A percentile compares a stretch with the other conserved stretches of the same genome.
These are phyloP conservation scores for Miichthys miiuy DNA, from an alignment of 2,797 vertebrate species.

Conservation along the genomic window DNA sequence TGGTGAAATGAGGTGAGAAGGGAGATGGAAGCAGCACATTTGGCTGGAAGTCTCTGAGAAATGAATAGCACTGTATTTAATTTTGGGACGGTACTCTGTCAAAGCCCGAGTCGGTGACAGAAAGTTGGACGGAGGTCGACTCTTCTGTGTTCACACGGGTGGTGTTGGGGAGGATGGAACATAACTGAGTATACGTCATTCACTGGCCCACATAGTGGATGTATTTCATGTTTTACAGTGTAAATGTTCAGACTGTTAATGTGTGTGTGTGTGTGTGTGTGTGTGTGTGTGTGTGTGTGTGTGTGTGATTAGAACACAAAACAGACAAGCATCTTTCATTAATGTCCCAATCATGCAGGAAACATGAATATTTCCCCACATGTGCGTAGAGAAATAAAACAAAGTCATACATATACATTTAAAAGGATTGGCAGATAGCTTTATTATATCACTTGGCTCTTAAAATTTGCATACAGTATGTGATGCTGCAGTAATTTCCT, in stretches of 20 bases:
- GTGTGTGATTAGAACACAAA: not conserved
- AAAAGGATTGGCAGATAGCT: too few relatives aligned
- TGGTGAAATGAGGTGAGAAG: slow-evolving; percentile 56
- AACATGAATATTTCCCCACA: too few relatives aligned
- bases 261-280: not conserved
- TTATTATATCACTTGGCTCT: too few relatives aligned
- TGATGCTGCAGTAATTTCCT: too few relatives aligned
- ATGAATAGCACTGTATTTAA: slow-evolving; percentile 41
- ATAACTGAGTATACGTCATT: slow-evolving; percentile 12
- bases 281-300: not conserved
- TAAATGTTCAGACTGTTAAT: not conserved
- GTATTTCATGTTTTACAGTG: not conserved
- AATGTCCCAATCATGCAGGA: not conserved
- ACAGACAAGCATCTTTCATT: not conserved
- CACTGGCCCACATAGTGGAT: not conserved
- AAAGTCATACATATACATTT: too few relatives aligned
- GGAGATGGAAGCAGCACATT: slow-evolving; percentile 42
- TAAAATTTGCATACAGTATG: too few relatives aligned
- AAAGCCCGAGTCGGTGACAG: slow-evolving; percentile 47
- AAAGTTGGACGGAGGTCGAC: slow-evolving; percentile 18
- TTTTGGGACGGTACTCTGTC: slow-evolving; percentile 46
- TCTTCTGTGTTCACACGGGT: slow-evolving; percentile 9
- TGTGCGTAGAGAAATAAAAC: too few relatives aligned
- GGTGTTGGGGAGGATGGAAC: slow-evolving; percentile 9
- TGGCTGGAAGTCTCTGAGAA: slow-evolving; percentile 43